Evolutionary conservation across 2,797 vertebrate genomes (phyloP).

Genomic region (Rachycentron canadum): DNA sequence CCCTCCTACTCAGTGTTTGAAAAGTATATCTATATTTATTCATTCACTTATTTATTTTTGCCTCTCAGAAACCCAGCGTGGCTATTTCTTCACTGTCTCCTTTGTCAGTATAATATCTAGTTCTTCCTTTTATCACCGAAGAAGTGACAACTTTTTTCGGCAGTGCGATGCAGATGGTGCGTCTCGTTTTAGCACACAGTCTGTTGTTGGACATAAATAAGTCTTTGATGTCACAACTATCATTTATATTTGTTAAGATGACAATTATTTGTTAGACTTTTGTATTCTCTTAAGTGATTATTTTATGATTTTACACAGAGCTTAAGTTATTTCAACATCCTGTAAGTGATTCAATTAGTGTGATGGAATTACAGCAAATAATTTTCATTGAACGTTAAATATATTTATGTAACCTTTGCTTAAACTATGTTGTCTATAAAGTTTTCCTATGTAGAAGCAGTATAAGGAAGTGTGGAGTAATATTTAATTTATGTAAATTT

Average conservation of each 20-base stretch:
- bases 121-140: slow-evolving; percentile 72
- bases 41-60: slow-evolving; percentile 69
- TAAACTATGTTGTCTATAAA: not conserved
- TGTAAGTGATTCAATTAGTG: slow-evolving; percentile 7
- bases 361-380: slow-evolving; percentile 2
- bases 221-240: slow-evolving; percentile 61
- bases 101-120: slow-evolving; percentile 53
- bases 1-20: slow-evolving; percentile 45
- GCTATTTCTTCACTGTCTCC: slow-evolving; percentile 54
- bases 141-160: slow-evolving; percentile 76
- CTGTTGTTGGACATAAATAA: slow-evolving; percentile 71
- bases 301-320: slow-evolving; percentile 21
- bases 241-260: slow-evolving; percentile 63
- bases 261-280: slow-evolving; percentile 42
- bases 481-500: not conserved
- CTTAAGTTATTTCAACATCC: slow-evolving; percentile 27
- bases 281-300: slow-evolving; percentile 32
- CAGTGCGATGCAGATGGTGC: slow-evolving; percentile 64
- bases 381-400: not conserved
- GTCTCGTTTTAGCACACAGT: slow-evolving; percentile 70
- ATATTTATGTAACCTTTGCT: not conserved
- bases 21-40: slow-evolving; percentile 78
- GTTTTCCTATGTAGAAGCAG: not conserved
- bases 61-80: slow-evolving; percentile 33
- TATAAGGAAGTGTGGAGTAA: not conserved